These are phyloP conservation scores for Euplexia lucipara DNA, from an alignment of 2,888 invertebrate genomes.

Conservation along the genomic window DNA sequence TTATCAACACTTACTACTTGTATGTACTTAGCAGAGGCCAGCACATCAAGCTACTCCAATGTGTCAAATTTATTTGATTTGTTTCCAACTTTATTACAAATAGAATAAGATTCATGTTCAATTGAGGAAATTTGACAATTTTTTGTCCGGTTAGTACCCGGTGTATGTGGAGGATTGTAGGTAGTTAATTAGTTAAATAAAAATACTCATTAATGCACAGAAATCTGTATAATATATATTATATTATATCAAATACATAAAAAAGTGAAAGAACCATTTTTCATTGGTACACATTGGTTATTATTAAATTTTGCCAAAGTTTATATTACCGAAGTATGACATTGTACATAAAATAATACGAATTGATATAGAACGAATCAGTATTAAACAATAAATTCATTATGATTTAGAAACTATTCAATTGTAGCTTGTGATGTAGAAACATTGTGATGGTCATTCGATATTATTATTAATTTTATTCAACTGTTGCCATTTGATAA, in stretches of 20 bases:
- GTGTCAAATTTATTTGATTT: too few relatives aligned
- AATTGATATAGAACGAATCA: constrained; percentile 74
- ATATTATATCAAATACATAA: constrained; percentile 45
- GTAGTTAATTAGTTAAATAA: constrained; percentile 19
- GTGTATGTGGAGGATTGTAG: too few relatives aligned
- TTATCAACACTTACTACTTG: too few relatives aligned
- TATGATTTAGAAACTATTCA: constrained; percentile 77
- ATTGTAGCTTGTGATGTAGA: constrained; percentile 67
- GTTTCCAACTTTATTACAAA: too few relatives aligned
- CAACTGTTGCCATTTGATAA: constrained; percentile 63
- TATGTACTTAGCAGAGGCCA: too few relatives aligned
- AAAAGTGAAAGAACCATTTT: constrained; percentile 72
- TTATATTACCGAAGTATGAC: constrained; percentile 63
- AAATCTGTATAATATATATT: constrained; percentile 46
- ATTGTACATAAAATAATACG: constrained; percentile 65
- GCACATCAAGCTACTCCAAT: too few relatives aligned
- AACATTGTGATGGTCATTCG: constrained; percentile 65
- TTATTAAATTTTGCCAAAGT: constrained; percentile 69
- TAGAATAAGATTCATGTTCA: too few relatives aligned
- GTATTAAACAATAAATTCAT: constrained; percentile 83
- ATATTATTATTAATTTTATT: constrained; percentile 71
- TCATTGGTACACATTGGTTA: constrained; percentile 78
- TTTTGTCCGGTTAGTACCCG: too few relatives aligned
- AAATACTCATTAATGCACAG: constrained; percentile 43
- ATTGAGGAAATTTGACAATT: too few relatives aligned